A percentile compares a stretch with the other conserved stretches of the same genome.
Evolutionary conservation across 2,888 invertebrate genomes (phyloP).

Genomic region (Lasius fuliginosus): DNA sequence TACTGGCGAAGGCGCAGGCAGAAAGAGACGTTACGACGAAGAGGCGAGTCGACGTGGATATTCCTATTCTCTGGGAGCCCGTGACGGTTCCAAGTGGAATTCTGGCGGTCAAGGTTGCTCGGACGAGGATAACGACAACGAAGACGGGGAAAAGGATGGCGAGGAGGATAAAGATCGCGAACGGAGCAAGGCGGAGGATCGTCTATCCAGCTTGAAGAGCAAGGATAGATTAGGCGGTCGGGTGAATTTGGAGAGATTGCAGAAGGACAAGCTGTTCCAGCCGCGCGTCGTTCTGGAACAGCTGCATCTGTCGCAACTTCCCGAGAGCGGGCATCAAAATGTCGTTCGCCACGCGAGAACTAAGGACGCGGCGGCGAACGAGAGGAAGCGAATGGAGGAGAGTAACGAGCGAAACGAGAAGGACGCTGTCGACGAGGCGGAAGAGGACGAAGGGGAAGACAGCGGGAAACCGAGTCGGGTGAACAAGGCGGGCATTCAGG

Average conservation of each 20-base stretch:
- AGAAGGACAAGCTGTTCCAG: constrained; percentile 81
- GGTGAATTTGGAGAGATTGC: constrained; percentile 77
- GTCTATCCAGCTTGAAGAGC: constrained; percentile 42
- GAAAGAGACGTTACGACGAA: constrained; percentile 73
- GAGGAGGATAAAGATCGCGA: constrained; percentile 50
- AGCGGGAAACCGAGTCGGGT: constrained; percentile 68
- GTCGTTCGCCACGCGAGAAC: constrained; percentile 55
- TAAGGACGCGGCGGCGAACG: constrained; percentile 47
- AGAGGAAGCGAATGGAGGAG: constrained; percentile 53
- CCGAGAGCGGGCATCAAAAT: constrained; percentile 66
- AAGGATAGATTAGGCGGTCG: constrained; percentile 50
- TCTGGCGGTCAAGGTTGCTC: constrained; percentile 49
- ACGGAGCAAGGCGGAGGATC: constrained; percentile 9
- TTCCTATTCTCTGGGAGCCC: constrained; percentile 60
- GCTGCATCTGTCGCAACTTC: constrained; percentile 80
- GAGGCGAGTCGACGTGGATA: constrained; percentile 77
- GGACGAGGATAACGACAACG: constrained; percentile 62
- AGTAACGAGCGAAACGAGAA: constrained; percentile 67
- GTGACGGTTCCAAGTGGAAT: constrained; percentile 47
- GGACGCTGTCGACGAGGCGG: constrained; percentile 27
- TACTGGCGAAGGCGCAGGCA: constrained; percentile 57
- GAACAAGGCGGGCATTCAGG: constrained; percentile 81
- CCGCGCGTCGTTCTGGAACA: constrained; percentile 84
- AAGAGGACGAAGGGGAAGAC: constrained; percentile 65
- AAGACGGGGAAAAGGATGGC: constrained; percentile 65